These are phyloP conservation scores for Microplitis deprimator DNA, from an alignment of 2,888 invertebrate species.

Conservation along the genomic window DNA sequence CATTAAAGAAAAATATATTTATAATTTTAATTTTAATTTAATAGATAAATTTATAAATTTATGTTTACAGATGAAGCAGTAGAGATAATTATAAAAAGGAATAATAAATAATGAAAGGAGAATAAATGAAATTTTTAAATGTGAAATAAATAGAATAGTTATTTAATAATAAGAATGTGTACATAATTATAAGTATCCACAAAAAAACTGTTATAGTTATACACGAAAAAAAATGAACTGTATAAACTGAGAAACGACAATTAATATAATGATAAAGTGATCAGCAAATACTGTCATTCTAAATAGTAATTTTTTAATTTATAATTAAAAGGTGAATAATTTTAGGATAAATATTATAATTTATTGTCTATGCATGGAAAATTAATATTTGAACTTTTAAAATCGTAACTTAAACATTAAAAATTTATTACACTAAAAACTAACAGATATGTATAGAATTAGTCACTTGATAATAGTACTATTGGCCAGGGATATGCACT, in stretches of 20 bases:
- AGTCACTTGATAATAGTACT: neutral
- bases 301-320: too few species aligned
- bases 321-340: too few species aligned
- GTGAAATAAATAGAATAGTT: slow-evolving; percentile 1
- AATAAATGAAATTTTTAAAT: neutral
- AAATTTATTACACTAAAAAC: neutral
- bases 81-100: neutral
- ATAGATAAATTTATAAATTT: neutral
- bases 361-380: too few species aligned
- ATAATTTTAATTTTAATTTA: neutral
- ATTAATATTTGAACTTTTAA: too few species aligned
- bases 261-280: too few species aligned
- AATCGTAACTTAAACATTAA: too few species aligned
- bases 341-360: too few species aligned
- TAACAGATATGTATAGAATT: neutral
- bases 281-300: too few species aligned
- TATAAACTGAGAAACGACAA: too few species aligned
- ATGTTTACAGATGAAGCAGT: neutral
- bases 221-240: too few species aligned
- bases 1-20: neutral
- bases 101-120: neutral
- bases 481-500: neutral
- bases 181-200: neutral
- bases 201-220: neutral
- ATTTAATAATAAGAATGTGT: neutral